Evolutionary conservation across 2,888 invertebrate species (phyloP), one percentile per base, ranked within the genome.

Genomic region (Heliconius ethilla): DNA sequence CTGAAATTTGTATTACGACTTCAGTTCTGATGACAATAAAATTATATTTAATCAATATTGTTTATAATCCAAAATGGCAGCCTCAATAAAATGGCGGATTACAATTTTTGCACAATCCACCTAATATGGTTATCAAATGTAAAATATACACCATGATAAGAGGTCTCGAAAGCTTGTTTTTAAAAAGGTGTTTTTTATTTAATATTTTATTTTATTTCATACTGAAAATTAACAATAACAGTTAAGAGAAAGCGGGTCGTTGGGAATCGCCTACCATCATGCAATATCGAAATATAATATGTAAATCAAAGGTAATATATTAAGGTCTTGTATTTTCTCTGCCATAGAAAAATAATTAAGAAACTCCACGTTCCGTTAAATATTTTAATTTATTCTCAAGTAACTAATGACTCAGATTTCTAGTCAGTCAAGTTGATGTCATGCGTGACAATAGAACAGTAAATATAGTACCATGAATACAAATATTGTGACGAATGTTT

Each of bases 371-470:
- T 51, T 13, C 33, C n/a, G 9, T 59, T 72, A 72, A 22, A n/a
- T 55, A 72, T 72, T 55, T 55, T 33, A 37, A 72, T 59, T 59
- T 59, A 59, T 72, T 59, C 72, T 72, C 33, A 72, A 59, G 29
- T 72, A 72, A 72, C 33, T 33, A 73, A 15, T 76, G 78, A 78
- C 33, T 74, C 73, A 79, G 69, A 70, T 79, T 74, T 76, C 59
- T 45, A 74, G 75, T 67, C 67, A 74, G 78, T 67, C 67, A 33
- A 70, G 76, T 74, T 76, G 78, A 80, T 78, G 70, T 80, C 80
- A 78, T 74, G 51, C 69, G 62, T 75, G 59, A 78, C 74, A 78
- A 80, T 76, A 78, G 73, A 70, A 73, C 62, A 29, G 75, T 78
- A 69, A 67, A 70, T 70, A 72, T 62, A 73, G 27, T 51, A 75